A percentile compares a stretch with the other conserved stretches of the same genome.
Conservation (phyloP, 2,113 vertebrate species). For the Pampusana beccarii region DNA sequence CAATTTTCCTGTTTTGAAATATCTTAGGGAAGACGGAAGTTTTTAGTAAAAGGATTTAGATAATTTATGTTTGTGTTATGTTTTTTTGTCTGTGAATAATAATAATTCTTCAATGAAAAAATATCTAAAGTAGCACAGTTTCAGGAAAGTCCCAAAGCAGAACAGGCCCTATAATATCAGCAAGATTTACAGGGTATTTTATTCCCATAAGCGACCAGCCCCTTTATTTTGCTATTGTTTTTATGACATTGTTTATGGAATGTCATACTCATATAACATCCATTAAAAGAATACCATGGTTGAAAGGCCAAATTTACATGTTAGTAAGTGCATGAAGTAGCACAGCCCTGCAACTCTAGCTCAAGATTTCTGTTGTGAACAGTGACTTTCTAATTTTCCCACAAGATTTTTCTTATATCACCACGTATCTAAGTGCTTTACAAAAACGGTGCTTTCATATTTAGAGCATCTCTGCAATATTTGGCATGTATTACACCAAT, state of each 20-base stretch:
- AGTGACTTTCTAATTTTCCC: not conserved
- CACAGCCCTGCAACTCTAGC: not conserved
- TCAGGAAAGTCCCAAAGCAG: not conserved
- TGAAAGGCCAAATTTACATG: not conserved
- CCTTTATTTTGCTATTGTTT: not conserved
- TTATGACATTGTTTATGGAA: not conserved
- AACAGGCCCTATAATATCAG: not conserved
- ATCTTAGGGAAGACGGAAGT: not conserved
- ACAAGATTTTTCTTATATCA: not conserved
- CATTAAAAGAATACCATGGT: not conserved
- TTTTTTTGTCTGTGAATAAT: not conserved
- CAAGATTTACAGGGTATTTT: not conserved
- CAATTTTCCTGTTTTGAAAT: constrained; percentile 6
- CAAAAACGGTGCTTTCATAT: not conserved
- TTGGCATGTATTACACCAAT: not conserved
- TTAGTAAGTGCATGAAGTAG: not conserved
- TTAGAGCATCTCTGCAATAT: not conserved
- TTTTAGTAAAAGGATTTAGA: not conserved
- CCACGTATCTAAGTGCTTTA: not conserved
- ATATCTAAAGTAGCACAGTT: not conserved
- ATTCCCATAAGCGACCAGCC: not conserved
- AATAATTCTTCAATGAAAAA: not conserved
- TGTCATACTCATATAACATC: not conserved
- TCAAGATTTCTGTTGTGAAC: not conserved
- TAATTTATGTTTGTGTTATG: not conserved